A percentile compares a stretch with the other conserved stretches of the same genome.
Conservation (phyloP, 2,888 invertebrate species). For the Scrobipalpa costella region DNA sequence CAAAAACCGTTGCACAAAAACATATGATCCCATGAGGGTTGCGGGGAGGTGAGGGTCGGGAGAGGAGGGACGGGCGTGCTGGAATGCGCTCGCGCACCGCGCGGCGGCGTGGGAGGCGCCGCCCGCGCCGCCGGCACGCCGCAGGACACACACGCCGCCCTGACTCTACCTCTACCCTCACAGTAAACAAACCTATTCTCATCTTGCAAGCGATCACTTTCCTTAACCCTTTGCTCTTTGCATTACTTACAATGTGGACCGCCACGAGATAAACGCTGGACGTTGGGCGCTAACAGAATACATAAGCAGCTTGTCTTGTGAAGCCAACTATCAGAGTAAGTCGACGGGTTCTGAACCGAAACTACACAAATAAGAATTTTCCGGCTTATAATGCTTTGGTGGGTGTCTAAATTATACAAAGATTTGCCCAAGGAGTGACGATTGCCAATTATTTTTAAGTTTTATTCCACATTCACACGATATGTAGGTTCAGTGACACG, state of each 20-base stretch:
- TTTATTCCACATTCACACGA: conserved; percentile 27
- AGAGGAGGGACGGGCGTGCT: conserved; percentile 75
- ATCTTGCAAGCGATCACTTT: conserved; percentile 35
- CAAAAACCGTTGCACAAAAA: conserved; percentile 82
- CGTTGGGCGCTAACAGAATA: not conserved
- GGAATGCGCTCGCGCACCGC: conserved; percentile 76
- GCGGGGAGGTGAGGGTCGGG: conserved; percentile 49
- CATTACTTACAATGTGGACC: conserved; percentile 8
- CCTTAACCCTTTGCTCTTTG: conserved; percentile 18
- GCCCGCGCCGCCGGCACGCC: conserved; percentile 49
- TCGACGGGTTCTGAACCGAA: not conserved
- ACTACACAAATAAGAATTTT: not conserved
- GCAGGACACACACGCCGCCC: conserved; percentile 67
- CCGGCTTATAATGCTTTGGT: not conserved
- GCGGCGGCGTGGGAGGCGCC: conserved; percentile 80
- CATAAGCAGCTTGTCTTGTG: not conserved
- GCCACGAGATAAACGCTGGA: conserved; percentile 6
- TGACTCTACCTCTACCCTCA: conserved; percentile 38
- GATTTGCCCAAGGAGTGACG: not conserved
- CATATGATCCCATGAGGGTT: conserved; percentile 79
- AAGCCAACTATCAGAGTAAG: not conserved
- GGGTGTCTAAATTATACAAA: not conserved
- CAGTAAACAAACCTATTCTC: conserved; percentile 72
- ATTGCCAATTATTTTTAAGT: conserved; percentile 16
- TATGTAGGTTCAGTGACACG: conserved; percentile 62